Evolutionary conservation across 2,113 vertebrate species (phyloP).

Genomic region (Empidonax traillii): DNA sequence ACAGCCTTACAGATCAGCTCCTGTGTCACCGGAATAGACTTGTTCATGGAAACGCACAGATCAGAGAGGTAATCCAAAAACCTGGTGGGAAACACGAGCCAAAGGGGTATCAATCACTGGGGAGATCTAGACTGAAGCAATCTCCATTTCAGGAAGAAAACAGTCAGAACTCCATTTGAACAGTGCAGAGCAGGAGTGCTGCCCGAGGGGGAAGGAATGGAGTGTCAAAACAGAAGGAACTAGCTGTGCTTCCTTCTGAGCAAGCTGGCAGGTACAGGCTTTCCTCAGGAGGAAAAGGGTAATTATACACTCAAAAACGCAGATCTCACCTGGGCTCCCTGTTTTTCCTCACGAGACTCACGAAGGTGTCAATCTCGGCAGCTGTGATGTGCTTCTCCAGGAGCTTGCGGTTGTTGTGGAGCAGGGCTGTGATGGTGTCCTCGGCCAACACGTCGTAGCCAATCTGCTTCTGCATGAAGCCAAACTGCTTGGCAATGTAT

Average conservation of each 20-base stretch:
- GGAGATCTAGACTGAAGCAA: neutral
- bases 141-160: neutral
- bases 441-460: constrained; percentile 97
- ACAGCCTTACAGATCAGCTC: constrained; percentile 97
- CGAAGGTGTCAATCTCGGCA: constrained; percentile 97
- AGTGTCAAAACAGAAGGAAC: neutral
- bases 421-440: constrained; percentile 95
- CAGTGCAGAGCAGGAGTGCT: neutral
- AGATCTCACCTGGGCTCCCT: constrained; percentile 90
- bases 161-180: neutral
- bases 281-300: neutral
- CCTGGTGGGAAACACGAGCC: constrained; percentile 64
- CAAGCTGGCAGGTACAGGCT: neutral
- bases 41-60: constrained; percentile 97
- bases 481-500: constrained; percentile 98
- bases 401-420: constrained; percentile 97
- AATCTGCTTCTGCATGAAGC: constrained; percentile 99
- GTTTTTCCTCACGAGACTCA: constrained; percentile 96
- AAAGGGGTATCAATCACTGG: neutral
- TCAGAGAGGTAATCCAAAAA: constrained; percentile 98
- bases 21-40: constrained; percentile 97
- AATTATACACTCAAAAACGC: rapidly evolving
- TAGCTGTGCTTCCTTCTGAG: neutral
- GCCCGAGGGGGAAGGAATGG: neutral
- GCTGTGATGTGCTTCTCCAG: constrained; percentile 98